Evolutionary conservation across 2,797 vertebrate species (phyloP).

Genomic region (Orientallactaga sibirica): DNA sequence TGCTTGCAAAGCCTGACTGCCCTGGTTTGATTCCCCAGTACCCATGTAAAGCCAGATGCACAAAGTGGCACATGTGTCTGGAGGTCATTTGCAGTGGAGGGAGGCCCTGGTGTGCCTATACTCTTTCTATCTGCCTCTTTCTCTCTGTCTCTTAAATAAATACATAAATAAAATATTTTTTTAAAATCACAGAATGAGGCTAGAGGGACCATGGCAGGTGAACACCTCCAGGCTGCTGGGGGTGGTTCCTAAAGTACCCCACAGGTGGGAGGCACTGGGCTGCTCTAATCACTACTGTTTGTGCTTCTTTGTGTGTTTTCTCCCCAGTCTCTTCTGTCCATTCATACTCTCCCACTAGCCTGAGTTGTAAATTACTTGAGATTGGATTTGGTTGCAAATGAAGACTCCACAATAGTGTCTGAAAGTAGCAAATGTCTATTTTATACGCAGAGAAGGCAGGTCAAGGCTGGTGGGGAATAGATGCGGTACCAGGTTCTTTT

Average conservation of each 20-base stretch:
- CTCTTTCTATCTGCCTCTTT: too few species aligned
- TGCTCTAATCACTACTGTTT: background rate
- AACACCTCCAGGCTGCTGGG: background rate
- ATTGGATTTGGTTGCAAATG: background rate
- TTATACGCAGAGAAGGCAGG: slow-evolving; percentile 2
- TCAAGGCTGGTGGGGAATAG: slow-evolving; percentile 17
- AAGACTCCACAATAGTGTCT: background rate
- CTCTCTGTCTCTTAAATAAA: too few species aligned
- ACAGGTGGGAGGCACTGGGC: background rate
- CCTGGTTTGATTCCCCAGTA: too few species aligned
- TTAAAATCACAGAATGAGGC: background rate
- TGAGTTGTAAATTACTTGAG: background rate
- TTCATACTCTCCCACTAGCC: background rate
- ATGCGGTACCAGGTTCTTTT: background rate
- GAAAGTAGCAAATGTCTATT: background rate
- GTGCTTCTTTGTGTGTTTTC: background rate
- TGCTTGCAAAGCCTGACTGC: too few species aligned
- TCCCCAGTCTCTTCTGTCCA: background rate
- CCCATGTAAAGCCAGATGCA: too few species aligned
- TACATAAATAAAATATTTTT: too few species aligned
- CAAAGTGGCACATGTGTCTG: too few species aligned
- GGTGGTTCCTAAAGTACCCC: background rate
- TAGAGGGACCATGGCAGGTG: background rate
- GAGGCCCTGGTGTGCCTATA: too few species aligned
- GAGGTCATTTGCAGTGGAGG: too few species aligned